Evolutionary conservation across 1,140 invertebrate species (phyloP), one percentile per base, ranked within the genome.

Genomic region (Laupala kohalensis): DNA sequence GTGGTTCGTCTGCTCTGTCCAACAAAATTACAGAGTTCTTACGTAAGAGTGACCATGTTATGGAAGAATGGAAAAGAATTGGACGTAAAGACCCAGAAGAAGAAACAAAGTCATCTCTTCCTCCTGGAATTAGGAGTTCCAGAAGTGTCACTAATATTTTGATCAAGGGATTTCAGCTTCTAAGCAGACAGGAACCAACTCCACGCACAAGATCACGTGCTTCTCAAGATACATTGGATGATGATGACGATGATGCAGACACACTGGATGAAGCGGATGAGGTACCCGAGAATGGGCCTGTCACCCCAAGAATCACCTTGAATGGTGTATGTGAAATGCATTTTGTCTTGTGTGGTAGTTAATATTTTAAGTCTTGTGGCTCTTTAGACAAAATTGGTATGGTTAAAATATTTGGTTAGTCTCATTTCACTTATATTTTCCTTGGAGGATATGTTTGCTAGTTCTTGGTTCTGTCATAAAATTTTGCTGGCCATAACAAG

Each of bases 11-110:
- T 29, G 87, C 86, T 71, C 81, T 94, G 25, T 87, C 86, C 4
- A 85, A 84, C 27, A 91, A 90, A 79, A 94, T 94, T 66, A 84
- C 88, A 25, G 89, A 90, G 73, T 94, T 94, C 75, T 80, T 94
- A 6, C 87, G 87, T 76, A 86, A 90, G 70, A 93, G 91, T 4
- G 92, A 94, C 78, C 92, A 94, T 78, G 86, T 93, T 0, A 91
- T 92, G 86, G 89, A 94, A 74, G 91, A 93, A 77, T 94, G 92
- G 92, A 84, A 85, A 72, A 82, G 85, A 70, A 75, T 89, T 6
- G 87, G 88, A 0, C 84, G 84, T 69, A 86, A 83, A 73, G 85
- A 85, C 74, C 83, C 28, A n/a, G 67, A 68, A 29, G 29, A 24
- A 29, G 26, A 68, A 9, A 29, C 67, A 5, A 12, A 29, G 67